Evolutionary conservation across 2,797 vertebrate species (phyloP).

Genomic region (Pangasius larnaudii): DNA sequence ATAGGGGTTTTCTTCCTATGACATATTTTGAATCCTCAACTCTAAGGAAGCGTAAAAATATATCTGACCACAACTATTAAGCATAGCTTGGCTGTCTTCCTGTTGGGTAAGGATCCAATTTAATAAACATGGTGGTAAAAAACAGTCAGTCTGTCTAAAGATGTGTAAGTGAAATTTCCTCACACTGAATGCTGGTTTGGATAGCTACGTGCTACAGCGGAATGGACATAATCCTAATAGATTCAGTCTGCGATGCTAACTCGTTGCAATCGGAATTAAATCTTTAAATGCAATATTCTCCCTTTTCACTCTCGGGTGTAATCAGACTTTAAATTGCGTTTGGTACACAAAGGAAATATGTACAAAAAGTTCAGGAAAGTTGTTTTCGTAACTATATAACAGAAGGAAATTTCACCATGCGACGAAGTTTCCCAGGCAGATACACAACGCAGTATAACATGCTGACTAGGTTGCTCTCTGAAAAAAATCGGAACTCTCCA

Average conservation of each 20-base stretch:
- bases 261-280: neutral
- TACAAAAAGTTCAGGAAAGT: no score
- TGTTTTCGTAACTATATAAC: no score
- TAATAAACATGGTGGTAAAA: neutral
- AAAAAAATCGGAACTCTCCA: neutral
- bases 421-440: no score
- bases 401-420: no score
- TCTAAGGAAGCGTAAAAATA: neutral
- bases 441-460: no score
- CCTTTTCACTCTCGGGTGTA: no score
- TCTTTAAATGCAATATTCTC: no score
- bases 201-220: no score
- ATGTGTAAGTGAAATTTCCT: neutral
- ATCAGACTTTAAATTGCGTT: no score
- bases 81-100: neutral
- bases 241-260: neutral
- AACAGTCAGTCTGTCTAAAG: neutral
- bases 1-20: neutral
- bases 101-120: neutral
- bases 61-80: neutral
- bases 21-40: neutral
- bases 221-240: neutral
- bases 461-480: no score
- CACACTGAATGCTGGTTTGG: no score
- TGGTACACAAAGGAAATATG: neutral